A percentile compares a stretch with the other conserved stretches of the same genome.
phyloP scores from a whole-genome alignment of 2,113 vertebrate genomes.

The Stercorarius parasiticus region DNA sequence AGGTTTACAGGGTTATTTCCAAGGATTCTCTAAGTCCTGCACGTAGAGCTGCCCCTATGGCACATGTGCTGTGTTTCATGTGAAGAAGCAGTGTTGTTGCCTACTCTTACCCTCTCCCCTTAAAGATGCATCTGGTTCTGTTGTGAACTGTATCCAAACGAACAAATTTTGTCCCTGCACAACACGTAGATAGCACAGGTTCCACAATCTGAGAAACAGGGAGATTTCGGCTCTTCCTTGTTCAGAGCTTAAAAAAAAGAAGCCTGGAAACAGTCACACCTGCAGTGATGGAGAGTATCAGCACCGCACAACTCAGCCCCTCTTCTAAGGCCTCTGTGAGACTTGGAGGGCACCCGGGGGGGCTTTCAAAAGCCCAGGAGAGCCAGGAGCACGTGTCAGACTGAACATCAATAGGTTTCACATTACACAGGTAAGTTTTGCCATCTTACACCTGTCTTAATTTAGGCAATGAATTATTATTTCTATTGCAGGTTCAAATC shows the following conservation, averaged over 20 bases:
- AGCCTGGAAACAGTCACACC: not conserved
- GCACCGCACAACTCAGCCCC: not conserved
- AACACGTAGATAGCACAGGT: not conserved
- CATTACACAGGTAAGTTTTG: not conserved
- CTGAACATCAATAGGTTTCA: not conserved
- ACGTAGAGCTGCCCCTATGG: not conserved
- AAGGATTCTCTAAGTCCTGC: not conserved
- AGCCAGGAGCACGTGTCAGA: not conserved
- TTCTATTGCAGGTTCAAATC: not conserved
- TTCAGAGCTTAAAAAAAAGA: not conserved
- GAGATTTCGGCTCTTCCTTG: not conserved
- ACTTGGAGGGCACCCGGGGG: not conserved
- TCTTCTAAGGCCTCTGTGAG: not conserved
- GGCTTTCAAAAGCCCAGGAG: not conserved
- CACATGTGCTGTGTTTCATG: accelerated
- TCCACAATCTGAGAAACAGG: not conserved
- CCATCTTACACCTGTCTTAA: not conserved
- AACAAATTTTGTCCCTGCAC: not conserved
- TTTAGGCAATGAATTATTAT: not conserved
- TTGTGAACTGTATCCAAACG: not conserved
- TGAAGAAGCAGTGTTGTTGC: not conserved
- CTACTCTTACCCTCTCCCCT: not conserved
- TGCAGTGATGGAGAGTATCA: not conserved
- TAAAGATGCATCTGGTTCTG: not conserved
- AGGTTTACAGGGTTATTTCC: not conserved